Percentiles rank a stretch among this genome's conserved stretches.
Evolutionary conservation across 1,140 invertebrate genomes (phyloP).

Genomic region (Hermatobates lingyangjiaoensis): DNA sequence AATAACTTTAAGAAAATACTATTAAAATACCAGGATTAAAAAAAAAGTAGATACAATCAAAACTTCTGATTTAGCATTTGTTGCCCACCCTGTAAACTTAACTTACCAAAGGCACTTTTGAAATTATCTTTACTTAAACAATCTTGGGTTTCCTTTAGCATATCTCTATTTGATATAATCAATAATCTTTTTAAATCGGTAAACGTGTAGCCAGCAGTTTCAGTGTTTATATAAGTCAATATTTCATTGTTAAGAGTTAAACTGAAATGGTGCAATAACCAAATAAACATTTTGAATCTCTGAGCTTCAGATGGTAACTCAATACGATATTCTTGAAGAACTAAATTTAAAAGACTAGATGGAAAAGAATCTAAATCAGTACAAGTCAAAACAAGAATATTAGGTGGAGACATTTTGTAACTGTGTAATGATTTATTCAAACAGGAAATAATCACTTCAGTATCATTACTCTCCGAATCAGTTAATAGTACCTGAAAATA

Average conservation of each 20-base stretch:
- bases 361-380: background rate
- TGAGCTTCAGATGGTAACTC: constrained; percentile 1
- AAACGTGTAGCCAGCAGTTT: constrained; percentile 1
- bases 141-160: background rate
- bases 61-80: background rate
- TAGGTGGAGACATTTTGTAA: background rate
- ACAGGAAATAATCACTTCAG: background rate
- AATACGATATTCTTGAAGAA: constrained; percentile 1
- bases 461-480: constrained; percentile 5
- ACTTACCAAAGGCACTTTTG: constrained; percentile 4
- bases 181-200: constrained; percentile 3
- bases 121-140: background rate
- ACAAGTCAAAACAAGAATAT: constrained; percentile 5
- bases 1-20: background rate
- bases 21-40: background rate
- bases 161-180: background rate
- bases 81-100: background rate
- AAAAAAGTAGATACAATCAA: background rate
- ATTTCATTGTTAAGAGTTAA: background rate
- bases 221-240: background rate
- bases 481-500: constrained; percentile 3
- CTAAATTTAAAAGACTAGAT: background rate
- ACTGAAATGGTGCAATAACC: background rate
- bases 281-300: background rate
- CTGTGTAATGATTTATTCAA: background rate